Percentiles rank a stretch among this genome's conserved stretches.
These are phyloP conservation scores for Urosaurus nigricauda DNA, from an alignment of 2,797 vertebrate genomes.

Conservation along the genomic window DNA sequence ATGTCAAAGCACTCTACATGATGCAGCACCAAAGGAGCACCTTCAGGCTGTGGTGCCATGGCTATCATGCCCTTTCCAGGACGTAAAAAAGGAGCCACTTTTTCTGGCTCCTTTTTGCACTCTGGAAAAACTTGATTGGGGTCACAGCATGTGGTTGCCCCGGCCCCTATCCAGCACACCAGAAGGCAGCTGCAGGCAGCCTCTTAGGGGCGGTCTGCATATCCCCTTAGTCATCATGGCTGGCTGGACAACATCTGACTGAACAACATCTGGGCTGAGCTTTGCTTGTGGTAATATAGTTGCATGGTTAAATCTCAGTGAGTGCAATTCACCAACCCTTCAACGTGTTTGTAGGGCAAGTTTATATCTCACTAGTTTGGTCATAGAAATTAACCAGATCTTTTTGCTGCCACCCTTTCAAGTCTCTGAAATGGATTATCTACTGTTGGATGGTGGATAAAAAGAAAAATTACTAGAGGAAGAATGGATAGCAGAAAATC, in stretches of 20 bases:
- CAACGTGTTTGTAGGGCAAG: neutral
- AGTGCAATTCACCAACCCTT: neutral
- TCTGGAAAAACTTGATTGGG: too few relatives aligned
- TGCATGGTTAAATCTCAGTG: neutral
- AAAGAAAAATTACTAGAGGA: neutral
- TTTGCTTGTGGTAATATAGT: neutral
- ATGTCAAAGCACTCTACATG: too few relatives aligned
- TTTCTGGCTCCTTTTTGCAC: too few relatives aligned
- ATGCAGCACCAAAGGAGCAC: too few relatives aligned
- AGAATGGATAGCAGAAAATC: neutral
- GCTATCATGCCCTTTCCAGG: too few relatives aligned
- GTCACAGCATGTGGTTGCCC: too few relatives aligned
- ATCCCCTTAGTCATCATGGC: too few relatives aligned
- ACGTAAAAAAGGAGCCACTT: too few relatives aligned
- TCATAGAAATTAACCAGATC: neutral
- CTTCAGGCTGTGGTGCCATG: too few relatives aligned
- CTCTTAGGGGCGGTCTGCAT: too few relatives aligned
- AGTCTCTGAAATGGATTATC: neutral
- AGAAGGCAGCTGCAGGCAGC: too few relatives aligned
- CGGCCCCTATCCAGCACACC: too few relatives aligned
- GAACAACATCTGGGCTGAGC: neutral
- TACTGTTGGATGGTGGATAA: neutral
- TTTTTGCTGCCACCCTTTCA: neutral
- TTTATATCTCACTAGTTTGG: neutral
- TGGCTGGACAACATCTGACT: neutral